A percentile compares a stretch with the other conserved stretches of the same genome.
These are phyloP conservation scores for Apotomis turbidana DNA, from an alignment of 2,888 invertebrate genomes.

Conservation along the genomic window DNA sequence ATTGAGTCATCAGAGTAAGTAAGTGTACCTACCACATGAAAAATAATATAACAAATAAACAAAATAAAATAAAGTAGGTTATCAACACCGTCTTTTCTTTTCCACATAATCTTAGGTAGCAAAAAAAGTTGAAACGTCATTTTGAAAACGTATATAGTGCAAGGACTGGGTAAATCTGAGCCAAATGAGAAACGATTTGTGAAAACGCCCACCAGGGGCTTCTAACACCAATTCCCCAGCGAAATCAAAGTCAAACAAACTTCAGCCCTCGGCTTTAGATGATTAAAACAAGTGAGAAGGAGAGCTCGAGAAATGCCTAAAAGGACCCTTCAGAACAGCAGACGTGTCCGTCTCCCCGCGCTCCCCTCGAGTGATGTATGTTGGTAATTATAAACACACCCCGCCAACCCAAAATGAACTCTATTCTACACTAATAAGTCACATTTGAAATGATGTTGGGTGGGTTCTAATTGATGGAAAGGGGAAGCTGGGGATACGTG, in stretches of 20 bases:
- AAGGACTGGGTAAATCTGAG: no score
- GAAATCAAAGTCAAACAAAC: conserved; percentile 1
- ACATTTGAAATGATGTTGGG: background rate
- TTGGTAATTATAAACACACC: conserved; percentile 6
- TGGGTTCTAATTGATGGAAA: conserved; percentile 5
- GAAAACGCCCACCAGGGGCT: no score
- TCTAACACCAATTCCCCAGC: background rate
- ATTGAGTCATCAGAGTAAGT: no score
- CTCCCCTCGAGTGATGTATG: conserved; percentile 2
- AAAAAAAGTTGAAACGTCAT: no score
- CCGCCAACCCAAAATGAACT: background rate
- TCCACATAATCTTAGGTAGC: no score
- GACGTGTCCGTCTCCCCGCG: background rate
- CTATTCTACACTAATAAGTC: background rate
- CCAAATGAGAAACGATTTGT: no score
- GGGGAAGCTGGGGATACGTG: background rate
- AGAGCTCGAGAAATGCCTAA: background rate
- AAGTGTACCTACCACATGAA: no score
- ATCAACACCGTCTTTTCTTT: no score
- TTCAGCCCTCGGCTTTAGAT: background rate
- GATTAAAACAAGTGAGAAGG: background rate
- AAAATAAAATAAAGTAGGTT: no score
- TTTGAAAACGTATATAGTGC: no score
- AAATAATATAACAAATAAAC: no score
- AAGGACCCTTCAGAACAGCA: background rate